Evolutionary conservation across 2,113 vertebrate genomes (phyloP), one percentile per base, ranked within the genome.

Genomic region (Hippocampus zosterae): DNA sequence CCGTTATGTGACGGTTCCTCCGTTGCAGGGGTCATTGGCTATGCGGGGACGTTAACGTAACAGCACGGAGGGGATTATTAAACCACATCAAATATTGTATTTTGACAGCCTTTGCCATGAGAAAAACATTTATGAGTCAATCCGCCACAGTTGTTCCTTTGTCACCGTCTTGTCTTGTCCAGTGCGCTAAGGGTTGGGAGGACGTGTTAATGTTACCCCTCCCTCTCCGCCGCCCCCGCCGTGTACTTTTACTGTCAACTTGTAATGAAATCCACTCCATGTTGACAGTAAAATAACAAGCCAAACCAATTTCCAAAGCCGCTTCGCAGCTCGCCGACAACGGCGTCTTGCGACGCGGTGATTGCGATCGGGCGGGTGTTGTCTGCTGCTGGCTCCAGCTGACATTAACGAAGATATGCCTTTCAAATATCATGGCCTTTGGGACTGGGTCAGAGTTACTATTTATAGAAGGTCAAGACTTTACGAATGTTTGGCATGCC

Each of bases 341-440:
- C 57, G 62, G 57, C 67, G 19, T 61, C 60, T 53, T 64, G 19
- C 44, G 40, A 67, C 63, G 56, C 71, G 69, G 69, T 13, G 19
- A 27, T 69, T 68, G 81, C 71, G 75, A 75, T 76, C 65, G 59
- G 59, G 77, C 79, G 72, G 9, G 82, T 55, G 77, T 85, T 85
- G 80, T 84, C 81, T 87, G 78, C 81, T 87, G 78, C 75, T 59
- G 75, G 83, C 86, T 81, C 85, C 67, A 70, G 80, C 81, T 90
- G 88, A 89, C 88, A 90, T 91, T 91, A 88, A 84, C 80, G 75
- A 85, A 37, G 84, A 85, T 87, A 90, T 90, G 88, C 88, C 87
- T 89, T 90, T 91, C 77, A 93, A 93, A 93, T 92, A 93, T 91
- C 92, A 93, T 84, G 91, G 87, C 91, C 91, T 92, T 92, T 93